These are phyloP conservation scores for Anarhynchus alexandrinus DNA, from an alignment of 2,113 vertebrate species.

Conservation along the genomic window DNA sequence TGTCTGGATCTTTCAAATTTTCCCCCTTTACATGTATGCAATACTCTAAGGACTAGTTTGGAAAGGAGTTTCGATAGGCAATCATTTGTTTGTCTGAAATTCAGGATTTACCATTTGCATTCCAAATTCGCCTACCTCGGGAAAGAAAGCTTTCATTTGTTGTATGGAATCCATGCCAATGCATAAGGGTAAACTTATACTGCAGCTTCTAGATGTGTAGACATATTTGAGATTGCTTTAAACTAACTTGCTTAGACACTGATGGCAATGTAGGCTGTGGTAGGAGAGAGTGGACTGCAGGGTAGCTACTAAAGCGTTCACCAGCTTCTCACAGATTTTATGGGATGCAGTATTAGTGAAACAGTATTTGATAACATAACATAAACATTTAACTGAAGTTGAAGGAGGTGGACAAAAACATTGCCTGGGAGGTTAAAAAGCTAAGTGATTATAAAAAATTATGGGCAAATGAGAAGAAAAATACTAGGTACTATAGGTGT, in stretches of 20 bases:
- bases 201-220: not conserved
- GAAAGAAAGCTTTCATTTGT: not conserved
- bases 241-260: not conserved
- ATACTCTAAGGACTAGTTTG: conserved; percentile 32
- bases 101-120: conserved; percentile 30
- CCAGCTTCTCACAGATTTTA: not conserved
- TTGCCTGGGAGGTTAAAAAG: not conserved
- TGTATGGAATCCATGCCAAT: not conserved
- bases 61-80: conserved; percentile 28
- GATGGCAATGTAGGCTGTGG: not conserved
- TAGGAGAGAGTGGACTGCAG: not conserved
- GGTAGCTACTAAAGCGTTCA: not conserved
- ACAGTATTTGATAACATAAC: not conserved
- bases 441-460: not conserved
- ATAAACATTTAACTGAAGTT: not conserved
- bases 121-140: not conserved
- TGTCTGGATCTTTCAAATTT: conserved; percentile 25
- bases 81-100: conserved; percentile 46
- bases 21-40: not conserved
- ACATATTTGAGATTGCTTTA: not conserved
- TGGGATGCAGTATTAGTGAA: not conserved
- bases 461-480: not conserved
- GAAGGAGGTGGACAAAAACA: not conserved
- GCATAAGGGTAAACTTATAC: not conserved
- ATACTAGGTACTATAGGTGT: not conserved